A percentile compares a stretch with the other conserved stretches of the same genome.
These are phyloP conservation scores for Smittia sp. DNA, from an alignment of 2,888 invertebrate genomes.

Conservation along the genomic window DNA sequence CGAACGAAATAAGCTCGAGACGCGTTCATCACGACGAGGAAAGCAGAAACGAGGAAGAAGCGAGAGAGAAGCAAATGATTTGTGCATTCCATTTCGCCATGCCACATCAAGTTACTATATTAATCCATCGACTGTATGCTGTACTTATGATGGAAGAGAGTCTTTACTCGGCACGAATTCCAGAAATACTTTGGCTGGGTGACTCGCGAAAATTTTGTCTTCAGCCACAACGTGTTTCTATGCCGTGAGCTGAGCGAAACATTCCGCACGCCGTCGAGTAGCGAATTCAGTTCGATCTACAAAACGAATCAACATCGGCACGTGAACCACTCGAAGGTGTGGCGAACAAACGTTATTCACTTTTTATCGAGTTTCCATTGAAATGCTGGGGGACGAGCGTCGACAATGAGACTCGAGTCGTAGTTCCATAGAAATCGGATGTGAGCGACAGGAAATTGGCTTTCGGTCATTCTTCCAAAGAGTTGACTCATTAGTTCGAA, in stretches of 20 bases:
- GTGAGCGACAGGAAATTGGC: constrained; percentile 31
- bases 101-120: constrained; percentile 39
- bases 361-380: constrained; percentile 20
- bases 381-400: background rate
- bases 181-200: constrained; percentile 2
- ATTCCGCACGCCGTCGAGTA: background rate
- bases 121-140: constrained; percentile 23
- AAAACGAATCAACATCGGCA: constrained; percentile 21
- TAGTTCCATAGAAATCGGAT: constrained; percentile 37
- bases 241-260: background rate
- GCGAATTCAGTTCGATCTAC: background rate
- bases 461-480: background rate
- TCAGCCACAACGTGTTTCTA: background rate
- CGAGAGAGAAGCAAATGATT: constrained; percentile 23
- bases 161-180: constrained; percentile 4
- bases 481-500: constrained; percentile 19
- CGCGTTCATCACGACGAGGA: background rate
- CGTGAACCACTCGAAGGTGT: constrained; percentile 38
- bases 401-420: background rate
- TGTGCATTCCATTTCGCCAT: constrained; percentile 27
- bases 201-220: constrained; percentile 11
- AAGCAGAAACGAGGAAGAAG: background rate
- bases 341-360: background rate
- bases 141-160: constrained; percentile 10
- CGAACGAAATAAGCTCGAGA: too few relatives aligned